Conservation (phyloP, 2,797 vertebrate genomes). For the Yasuhikotakia modesta region DNA sequence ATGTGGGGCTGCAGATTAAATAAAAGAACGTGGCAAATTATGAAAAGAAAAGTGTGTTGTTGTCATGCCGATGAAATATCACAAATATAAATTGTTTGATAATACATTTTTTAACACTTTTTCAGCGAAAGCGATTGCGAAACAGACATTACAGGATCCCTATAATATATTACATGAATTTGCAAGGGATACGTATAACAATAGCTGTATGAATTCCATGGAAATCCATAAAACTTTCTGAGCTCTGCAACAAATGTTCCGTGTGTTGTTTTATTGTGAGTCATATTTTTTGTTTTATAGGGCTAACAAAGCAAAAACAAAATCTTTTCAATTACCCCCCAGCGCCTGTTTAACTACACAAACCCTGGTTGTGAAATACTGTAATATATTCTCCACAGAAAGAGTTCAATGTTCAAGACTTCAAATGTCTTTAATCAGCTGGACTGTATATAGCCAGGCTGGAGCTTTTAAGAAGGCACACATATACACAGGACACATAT, state of each 20-base stretch:
- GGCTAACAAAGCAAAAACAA: background rate
- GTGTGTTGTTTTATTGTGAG: background rate
- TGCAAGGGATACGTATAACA: no score
- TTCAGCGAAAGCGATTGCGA: no score
- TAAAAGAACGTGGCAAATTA: no score
- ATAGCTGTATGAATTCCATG: no score
- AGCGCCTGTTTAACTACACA: background rate
- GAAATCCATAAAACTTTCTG: no score
- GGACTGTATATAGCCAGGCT: background rate
- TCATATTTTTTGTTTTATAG: background rate
- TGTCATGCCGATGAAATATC: no score
- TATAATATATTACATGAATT: no score
- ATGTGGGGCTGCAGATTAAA: background rate
- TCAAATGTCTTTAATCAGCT: slow-evolving; percentile 6
- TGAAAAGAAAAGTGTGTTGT: no score
- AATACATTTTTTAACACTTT: no score
- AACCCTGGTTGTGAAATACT: slow-evolving; percentile 1
- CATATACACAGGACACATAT: background rate
- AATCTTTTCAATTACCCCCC: background rate
- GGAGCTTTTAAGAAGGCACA: background rate
- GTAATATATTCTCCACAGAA: background rate
- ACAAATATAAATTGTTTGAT: no score
- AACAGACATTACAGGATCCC: no score
- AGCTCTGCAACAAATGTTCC: no score
- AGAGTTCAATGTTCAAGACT: background rate